phyloP scores from a whole-genome alignment of 2,113 vertebrate genomes.

The Forbesichthys agassizii region DNA sequence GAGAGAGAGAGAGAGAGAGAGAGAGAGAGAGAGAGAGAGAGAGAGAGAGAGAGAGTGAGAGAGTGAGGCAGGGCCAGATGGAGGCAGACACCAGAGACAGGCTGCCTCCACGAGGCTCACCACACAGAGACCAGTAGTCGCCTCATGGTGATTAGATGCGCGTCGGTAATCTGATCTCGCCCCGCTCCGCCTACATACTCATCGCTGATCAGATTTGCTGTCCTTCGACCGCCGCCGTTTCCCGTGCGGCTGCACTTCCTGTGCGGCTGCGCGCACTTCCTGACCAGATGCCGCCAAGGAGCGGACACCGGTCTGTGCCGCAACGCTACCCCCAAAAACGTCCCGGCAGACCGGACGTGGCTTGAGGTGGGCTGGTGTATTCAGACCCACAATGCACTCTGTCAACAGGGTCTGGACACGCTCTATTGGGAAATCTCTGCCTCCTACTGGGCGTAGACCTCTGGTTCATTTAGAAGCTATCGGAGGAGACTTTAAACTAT shows the following conservation, averaged over 20 bases:
- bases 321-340: slow-evolving; percentile 7
- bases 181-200: slow-evolving; percentile 63
- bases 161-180: slow-evolving; percentile 76
- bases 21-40: no score
- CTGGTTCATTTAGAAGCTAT: no score
- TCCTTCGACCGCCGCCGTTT: slow-evolving; percentile 23
- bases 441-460: no score
- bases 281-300: not conserved
- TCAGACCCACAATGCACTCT: no score
- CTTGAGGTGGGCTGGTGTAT: slow-evolving; percentile 17
- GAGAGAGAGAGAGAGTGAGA: no score
- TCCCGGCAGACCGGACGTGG: slow-evolving; percentile 56
- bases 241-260: slow-evolving; percentile 64
- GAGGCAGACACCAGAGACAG: slow-evolving; percentile 51
- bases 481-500: no score
- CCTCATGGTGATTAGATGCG: slow-evolving; percentile 68
- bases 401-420: no score
- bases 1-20: no score
- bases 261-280: slow-evolving; percentile 2
- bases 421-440: no score
- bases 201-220: slow-evolving; percentile 65
- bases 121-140: slow-evolving; percentile 48
- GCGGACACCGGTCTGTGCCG: slow-evolving; percentile 35
- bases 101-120: slow-evolving; percentile 32
- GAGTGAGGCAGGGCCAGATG: slow-evolving; percentile 70